Evolutionary conservation across 1,140 invertebrate species (phyloP).

Genomic region (Rhopalosiphum padi): DNA sequence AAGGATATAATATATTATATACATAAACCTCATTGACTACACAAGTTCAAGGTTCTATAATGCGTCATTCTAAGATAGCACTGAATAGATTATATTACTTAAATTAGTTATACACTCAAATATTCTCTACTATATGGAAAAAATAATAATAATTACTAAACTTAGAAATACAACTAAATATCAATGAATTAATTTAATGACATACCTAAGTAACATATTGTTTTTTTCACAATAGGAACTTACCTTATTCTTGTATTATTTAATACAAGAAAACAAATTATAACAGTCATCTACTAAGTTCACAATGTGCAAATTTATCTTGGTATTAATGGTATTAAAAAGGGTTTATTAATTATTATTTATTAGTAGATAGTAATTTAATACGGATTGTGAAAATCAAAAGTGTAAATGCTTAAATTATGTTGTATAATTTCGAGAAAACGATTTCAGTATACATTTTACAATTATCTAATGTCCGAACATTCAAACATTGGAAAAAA

Average conservation of each 20-base stretch:
- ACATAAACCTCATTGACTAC: not conserved
- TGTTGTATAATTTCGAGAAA: not conserved
- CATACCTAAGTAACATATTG: not conserved
- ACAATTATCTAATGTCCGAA: not conserved
- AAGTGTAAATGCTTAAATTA: not conserved
- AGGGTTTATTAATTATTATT: not conserved
- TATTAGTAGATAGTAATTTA: not conserved
- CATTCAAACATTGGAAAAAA: not conserved
- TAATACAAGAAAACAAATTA: not conserved
- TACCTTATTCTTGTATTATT: not conserved
- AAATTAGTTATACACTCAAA: not conserved
- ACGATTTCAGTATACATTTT: not conserved
- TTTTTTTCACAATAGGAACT: not conserved
- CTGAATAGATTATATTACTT: slow-evolving; percentile 1
- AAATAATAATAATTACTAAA: not conserved
- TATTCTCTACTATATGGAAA: not conserved
- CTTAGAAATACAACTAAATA: not conserved
- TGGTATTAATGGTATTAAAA: not conserved
- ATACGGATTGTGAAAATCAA: not conserved
- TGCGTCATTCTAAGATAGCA: not conserved
- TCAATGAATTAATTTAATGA: not conserved
- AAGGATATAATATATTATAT: not conserved
- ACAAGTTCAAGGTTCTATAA: slow-evolving; percentile 9
- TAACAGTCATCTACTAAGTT: not conserved
- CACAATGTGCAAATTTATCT: not conserved